Evolutionary conservation across 1,140 invertebrate genomes (phyloP), one percentile per base, ranked within the genome.

Genomic region (Sitophilus oryzae): DNA sequence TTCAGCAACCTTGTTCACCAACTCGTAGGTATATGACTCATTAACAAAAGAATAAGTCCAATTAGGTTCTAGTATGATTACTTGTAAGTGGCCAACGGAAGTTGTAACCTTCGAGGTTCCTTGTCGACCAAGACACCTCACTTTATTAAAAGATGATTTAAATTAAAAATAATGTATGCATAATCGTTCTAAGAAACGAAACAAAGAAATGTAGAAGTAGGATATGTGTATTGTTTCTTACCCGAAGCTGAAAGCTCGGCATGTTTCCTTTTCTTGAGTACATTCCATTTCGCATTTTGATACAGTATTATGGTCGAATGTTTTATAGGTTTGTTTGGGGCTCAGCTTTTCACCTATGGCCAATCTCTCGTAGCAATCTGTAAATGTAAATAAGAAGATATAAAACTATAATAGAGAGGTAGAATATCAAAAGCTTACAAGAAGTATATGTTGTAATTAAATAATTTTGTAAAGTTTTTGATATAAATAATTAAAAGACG

Each of bases 361-460:
- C 44, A 69, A 38, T 49, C 70, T 51, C 51, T 72, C 70, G 37
- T 68, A 72, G 53, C 70, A 72, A 66, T 71, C 70, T 72, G 51
- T 6, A 30, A 30, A 30, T 30, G n/a, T n/a, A n/a, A n/a, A n/a
- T n/a, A n/a, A n/a, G n/a, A n/a, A n/a, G n/a, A n/a, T n/a, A n/a
- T n/a, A n/a, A n/a, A n/a, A n/a, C n/a, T n/a, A n/a, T n/a, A n/a
- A n/a, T n/a, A n/a, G n/a, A n/a, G n/a, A n/a, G n/a, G n/a, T n/a
- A n/a, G n/a, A n/a, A n/a, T n/a, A n/a, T n/a, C n/a, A n/a, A n/a
- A n/a, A n/a, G n/a, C n/a, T n/a, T n/a, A n/a, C n/a, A n/a, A n/a
- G n/a, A n/a, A n/a, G n/a, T n/a, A n/a, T n/a, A n/a, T n/a, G n/a
- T n/a, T n/a, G n/a, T n/a, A n/a, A n/a, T n/a, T n/a, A n/a, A n/a